Conservation (phyloP, 2,888 invertebrate species). For the Cephus spinipes region DNA sequence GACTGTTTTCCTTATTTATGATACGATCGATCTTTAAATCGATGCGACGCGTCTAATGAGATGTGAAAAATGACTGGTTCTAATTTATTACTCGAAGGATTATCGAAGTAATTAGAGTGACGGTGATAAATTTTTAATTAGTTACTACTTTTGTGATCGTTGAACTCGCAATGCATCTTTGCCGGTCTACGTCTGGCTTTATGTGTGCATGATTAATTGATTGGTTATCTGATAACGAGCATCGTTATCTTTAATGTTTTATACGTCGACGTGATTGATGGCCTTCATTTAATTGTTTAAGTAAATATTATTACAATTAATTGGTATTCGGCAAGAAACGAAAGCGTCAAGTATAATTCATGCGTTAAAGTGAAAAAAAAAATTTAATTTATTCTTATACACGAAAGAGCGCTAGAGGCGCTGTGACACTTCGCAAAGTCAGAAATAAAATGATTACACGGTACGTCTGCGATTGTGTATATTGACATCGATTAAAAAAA, state of each 20-base stretch:
- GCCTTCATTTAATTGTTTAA: not conserved
- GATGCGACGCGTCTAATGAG: not conserved
- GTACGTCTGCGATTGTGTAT: not conserved
- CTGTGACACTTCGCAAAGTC: not conserved
- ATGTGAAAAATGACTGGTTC: not conserved
- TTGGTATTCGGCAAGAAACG: not conserved
- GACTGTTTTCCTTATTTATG: not conserved
- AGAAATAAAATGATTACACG: not conserved
- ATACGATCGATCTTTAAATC: not conserved
- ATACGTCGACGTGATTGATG: not conserved
- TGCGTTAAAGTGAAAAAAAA: no score
- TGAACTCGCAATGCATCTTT: not conserved
- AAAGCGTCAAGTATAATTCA: no score
- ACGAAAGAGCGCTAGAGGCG: no score
- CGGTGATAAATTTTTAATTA: constrained; percentile 18
- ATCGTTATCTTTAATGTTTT: not conserved
- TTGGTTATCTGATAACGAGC: not conserved
- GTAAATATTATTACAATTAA: not conserved
- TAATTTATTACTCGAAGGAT: not conserved
- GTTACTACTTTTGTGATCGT: not conserved
- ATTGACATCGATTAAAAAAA: not conserved
- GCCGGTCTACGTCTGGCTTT: not conserved
- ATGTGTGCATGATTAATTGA: not conserved
- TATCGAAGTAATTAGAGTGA: not conserved
- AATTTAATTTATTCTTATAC: no score